Base-by-base conservation (phyloP, 2,113 vertebrate genomes). In the Gambusia holbrooki region DNA sequence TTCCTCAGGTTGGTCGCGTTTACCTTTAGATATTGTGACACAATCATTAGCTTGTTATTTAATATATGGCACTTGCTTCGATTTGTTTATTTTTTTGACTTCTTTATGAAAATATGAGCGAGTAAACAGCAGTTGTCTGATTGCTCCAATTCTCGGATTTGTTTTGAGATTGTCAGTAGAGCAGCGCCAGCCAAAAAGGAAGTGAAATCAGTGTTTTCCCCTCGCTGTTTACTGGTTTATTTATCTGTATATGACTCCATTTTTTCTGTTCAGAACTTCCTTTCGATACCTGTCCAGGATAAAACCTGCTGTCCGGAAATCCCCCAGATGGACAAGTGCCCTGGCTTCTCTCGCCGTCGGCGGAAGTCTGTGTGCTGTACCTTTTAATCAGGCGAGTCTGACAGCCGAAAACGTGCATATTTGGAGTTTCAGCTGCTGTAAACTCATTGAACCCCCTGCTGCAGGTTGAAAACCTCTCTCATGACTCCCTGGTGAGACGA, bases 401-500 rank as follows among this genome's bases (percentile, higher is more conserved):
- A n/a, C 51, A 58, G 51, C 25, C 45, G 51, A 25, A n/a, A 25
- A 25, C 3, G 22, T 15, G 11, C 48, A 22, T 5, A 3, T 65
- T 25, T 10, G 3, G 27, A 17, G 48, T 29, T 6, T 37, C 25
- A 66, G 17, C 2, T 15, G 11, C 17, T 32, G 28, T 73, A 3
- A 48, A 64, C 5, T 13, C 1, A 12, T 1, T 17, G 5, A 48
- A 45, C 12, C 6, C 51, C 30, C 15, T 71, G 12, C 29, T 69
- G 32, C 85, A 94, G 93, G 88, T 73, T 42, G 93, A 94, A 11
- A 78, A 83, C 37, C 93, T 95, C 45, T 92, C 94, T 10, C 93
- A 94, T 27, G 95, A 95, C 77, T 88, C 93, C 22, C 82, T 95
- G 60, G 89, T 95, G 82, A 91, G 70, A 69, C 88, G 94, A 79